These are phyloP conservation scores for Argynnis bischoffii DNA, from an alignment of 2,888 invertebrate species.

Conservation along the genomic window DNA sequence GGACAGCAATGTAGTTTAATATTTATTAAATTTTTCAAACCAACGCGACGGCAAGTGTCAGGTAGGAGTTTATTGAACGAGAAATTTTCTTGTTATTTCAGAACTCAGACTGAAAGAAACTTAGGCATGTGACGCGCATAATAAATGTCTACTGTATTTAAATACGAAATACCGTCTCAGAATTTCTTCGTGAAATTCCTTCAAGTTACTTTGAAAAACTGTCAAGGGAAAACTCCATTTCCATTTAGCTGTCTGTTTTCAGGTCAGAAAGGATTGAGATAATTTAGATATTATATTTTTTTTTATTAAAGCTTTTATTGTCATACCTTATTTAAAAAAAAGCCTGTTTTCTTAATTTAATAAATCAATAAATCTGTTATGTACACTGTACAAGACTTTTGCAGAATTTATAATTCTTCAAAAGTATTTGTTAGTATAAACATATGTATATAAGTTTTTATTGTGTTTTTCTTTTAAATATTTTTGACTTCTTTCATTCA, in stretches of 20 bases:
- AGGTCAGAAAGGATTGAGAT: conserved; percentile 17
- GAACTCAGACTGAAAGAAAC: conserved; percentile 25
- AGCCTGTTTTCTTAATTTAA: too few species aligned
- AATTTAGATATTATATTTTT: not conserved
- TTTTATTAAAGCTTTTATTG: not conserved
- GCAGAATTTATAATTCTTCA: too few species aligned
- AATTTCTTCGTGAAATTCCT: conserved; percentile 28
- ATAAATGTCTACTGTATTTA: conserved; percentile 34
- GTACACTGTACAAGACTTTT: too few species aligned
- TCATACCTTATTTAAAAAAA: not conserved
- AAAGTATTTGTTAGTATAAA: too few species aligned
- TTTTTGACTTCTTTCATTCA: too few species aligned
- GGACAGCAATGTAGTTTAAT: conserved; percentile 24
- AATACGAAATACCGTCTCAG: conserved; percentile 32
- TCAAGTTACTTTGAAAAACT: conserved; percentile 23
- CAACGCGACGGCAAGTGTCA: conserved; percentile 22
- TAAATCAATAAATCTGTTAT: too few species aligned
- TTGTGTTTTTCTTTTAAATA: too few species aligned
- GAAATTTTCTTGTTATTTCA: conserved; percentile 23
- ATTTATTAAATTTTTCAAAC: conserved; percentile 27
- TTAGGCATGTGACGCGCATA: conserved; percentile 32
- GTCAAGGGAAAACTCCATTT: conserved; percentile 20
- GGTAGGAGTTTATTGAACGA: conserved; percentile 24
- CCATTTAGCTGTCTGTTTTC: conserved; percentile 15
- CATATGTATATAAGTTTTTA: too few species aligned